Base-by-base conservation (phyloP, 1,140 invertebrate species). In the Zaprionus camerounensis region DNA sequence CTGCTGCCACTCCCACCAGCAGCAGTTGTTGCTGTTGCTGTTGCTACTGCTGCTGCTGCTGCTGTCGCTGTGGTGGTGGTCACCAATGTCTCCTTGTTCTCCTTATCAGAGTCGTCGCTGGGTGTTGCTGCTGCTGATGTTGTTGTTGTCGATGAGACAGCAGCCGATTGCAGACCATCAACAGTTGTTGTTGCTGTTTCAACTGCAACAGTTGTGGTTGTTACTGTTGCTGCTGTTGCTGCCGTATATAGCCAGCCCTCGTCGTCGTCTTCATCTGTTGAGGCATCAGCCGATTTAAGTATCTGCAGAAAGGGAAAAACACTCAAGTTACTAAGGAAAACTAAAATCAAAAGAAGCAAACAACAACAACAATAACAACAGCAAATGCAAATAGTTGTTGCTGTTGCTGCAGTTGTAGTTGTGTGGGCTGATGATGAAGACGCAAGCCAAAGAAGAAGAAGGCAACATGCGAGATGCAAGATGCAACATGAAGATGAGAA, bases 221-320 rank as follows among this genome's bases (percentile, higher is more conserved):
- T 4, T 57, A 59, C 13, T 53, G 57, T 11, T 51, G 58, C 38
- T 65, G 79, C 34, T 69, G 73, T 41, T 61, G 82, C 65, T 57
- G 91, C 82, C 36, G 91, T 88, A 62, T 92, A 93, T 24, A 91
- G 71, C 92, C 92, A 93, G 80, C 91, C 91, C 53, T 91, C 85
- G 63, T 91, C 90, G 63, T 91, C 91, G 78, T 92, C 46, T 51
- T 51, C 92, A 66, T 92, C 92, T 49, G 92, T 86, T 63, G 92
- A 92, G 76, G 83, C 87, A 77, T 92, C 92, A 80, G 85, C 88
- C 67, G 92, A 92, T 88, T 92, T 92, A 34, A 88, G 80, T 85
- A 91, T 83, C 91, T 92, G 63, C 31, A 71, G 36, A 67, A 36
- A 64, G 53, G 41, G 17, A 38, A 17, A 73, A 72, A 57, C 31